phyloP scores from a whole-genome alignment of 2,888 invertebrate genomes.

The Myopa testacea region DNA sequence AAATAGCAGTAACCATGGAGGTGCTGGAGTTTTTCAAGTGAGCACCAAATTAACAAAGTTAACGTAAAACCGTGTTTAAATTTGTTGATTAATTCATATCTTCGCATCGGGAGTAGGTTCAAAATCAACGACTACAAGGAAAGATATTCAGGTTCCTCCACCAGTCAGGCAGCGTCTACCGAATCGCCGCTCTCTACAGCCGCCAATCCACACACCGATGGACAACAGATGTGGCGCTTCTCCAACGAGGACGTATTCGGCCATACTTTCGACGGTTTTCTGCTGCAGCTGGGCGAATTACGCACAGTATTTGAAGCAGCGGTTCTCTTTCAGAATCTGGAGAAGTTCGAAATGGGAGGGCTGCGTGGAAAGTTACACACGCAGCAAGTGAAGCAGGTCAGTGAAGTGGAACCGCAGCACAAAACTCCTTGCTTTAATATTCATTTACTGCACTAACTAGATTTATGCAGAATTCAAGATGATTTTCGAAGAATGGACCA shows the following conservation, averaged over 20 bases:
- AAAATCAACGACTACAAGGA: slow-evolving; percentile 61
- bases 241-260: slow-evolving; percentile 79
- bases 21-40: slow-evolving; percentile 74
- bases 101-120: slow-evolving; percentile 47
- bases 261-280: slow-evolving; percentile 73
- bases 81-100: not conserved
- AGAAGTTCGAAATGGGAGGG: slow-evolving; percentile 84
- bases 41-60: slow-evolving; percentile 46
- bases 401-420: not conserved
- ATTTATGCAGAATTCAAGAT: slow-evolving; percentile 61
- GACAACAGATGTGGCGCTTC: slow-evolving; percentile 76
- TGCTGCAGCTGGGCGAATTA: slow-evolving; percentile 75
- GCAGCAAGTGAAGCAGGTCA: slow-evolving; percentile 59
- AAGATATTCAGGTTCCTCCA: slow-evolving; percentile 51
- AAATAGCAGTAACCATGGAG: slow-evolving; percentile 71
- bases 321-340: slow-evolving; percentile 86
- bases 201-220: not conserved
- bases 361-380: slow-evolving; percentile 62
- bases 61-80: not conserved
- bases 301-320: slow-evolving; percentile 81
- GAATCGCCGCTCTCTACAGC: not conserved
- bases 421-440: not conserved
- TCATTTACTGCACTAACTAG: slow-evolving; percentile 47
- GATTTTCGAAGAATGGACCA: slow-evolving; percentile 64
- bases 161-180: not conserved